phyloP scores from a whole-genome alignment of 2,113 vertebrate species.

The Thryonomys swinderianus region DNA sequence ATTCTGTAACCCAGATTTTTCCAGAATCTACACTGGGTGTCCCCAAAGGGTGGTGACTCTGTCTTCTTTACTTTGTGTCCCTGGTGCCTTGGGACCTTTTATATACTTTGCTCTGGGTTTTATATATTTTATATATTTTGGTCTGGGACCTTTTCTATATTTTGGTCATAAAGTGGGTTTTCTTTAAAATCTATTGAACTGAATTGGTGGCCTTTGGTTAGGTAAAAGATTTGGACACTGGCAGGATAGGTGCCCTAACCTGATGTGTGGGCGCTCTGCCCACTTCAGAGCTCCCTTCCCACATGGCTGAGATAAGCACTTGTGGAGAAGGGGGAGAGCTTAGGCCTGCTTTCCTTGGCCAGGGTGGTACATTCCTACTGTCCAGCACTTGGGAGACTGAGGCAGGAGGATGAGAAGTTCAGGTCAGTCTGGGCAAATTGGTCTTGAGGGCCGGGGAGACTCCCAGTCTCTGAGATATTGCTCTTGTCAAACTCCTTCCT shows the following conservation, averaged over 20 bases:
- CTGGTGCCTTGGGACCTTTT: neutral
- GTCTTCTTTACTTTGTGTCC: neutral
- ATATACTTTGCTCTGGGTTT: neutral
- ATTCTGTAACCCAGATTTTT: conserved; percentile 41
- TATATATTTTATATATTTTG: neutral
- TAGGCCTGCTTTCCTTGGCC: neutral
- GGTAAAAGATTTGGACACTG: neutral
- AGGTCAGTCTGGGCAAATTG: neutral
- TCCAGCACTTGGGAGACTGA: neutral
- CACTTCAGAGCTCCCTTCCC: neutral
- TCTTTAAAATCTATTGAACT: neutral
- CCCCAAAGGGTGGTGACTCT: neutral
- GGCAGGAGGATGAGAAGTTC: neutral
- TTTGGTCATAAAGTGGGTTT: neutral
- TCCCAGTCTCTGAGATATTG: neutral
- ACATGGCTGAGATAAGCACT: neutral
- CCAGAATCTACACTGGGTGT: neutral
- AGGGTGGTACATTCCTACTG: neutral
- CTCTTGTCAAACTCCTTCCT: neutral
- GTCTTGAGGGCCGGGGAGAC: neutral
- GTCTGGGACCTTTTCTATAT: neutral
- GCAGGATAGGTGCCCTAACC: neutral
- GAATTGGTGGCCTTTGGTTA: neutral
- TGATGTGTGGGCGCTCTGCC: neutral
- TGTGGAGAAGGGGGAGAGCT: neutral